Conservation (phyloP, 2,888 invertebrate species). For the Ornithoptera priamus region DNA sequence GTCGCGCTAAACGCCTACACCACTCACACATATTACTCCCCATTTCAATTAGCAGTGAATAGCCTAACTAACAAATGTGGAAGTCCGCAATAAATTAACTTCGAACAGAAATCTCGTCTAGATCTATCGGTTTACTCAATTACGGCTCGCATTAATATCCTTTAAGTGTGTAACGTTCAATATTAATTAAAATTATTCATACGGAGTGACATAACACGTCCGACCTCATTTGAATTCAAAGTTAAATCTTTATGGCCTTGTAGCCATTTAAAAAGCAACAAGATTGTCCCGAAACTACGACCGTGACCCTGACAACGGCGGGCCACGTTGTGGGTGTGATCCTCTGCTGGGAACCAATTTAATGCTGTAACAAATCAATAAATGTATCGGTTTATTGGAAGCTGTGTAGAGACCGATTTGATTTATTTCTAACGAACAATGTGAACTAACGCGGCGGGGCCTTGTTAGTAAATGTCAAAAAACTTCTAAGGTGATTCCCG, state of each 20-base stretch:
- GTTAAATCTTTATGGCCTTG: slow-evolving; percentile 21
- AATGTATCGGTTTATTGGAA: slow-evolving; percentile 79
- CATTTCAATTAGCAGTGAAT: slow-evolving; percentile 76
- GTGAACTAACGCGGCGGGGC: slow-evolving; percentile 61
- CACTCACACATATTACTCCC: slow-evolving; percentile 58
- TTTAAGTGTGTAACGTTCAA: background rate
- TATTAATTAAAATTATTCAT: slow-evolving; percentile 19
- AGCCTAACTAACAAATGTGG: slow-evolving; percentile 57
- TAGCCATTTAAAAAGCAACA: slow-evolving; percentile 26
- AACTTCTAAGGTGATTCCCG: slow-evolving; percentile 37
- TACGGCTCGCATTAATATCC: background rate
- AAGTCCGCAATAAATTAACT: slow-evolving; percentile 24
- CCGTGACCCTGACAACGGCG: slow-evolving; percentile 50
- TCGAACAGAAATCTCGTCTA: background rate
- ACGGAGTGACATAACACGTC: slow-evolving; percentile 6
- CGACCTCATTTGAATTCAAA: slow-evolving; percentile 5
- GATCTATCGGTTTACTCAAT: background rate
- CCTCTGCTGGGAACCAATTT: slow-evolving; percentile 78
- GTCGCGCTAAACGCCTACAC: slow-evolving; percentile 69
- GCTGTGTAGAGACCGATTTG: slow-evolving; percentile 76
- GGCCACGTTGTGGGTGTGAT: slow-evolving; percentile 57
- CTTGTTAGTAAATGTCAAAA: slow-evolving; percentile 78
- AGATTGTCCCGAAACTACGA: slow-evolving; percentile 46
- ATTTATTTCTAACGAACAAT: slow-evolving; percentile 72
- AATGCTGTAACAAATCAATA: slow-evolving; percentile 79